These are phyloP conservation scores for Xyrauchen texanus DNA, from an alignment of 2,113 vertebrate genomes.

Conservation along the genomic window DNA sequence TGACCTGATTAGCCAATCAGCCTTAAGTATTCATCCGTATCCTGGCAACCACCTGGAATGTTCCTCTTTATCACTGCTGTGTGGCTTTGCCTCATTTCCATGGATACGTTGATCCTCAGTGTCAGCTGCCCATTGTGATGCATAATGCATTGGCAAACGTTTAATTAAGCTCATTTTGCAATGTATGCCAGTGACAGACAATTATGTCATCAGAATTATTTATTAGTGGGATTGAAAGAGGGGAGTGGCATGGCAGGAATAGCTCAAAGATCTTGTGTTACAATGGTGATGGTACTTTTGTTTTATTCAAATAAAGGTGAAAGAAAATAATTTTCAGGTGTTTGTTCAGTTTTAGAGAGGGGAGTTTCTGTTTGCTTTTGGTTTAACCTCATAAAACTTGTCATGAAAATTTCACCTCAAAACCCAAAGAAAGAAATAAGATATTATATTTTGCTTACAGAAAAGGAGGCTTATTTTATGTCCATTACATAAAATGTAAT, in stretches of 20 bases:
- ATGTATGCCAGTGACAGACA: conserved; percentile 15
- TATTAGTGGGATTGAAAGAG: conserved; percentile 1
- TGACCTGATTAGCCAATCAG: background rate
- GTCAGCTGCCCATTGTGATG: conserved; percentile 16
- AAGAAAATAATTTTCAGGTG: background rate
- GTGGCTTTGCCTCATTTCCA: conserved; percentile 1
- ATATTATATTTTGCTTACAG: too few species aligned
- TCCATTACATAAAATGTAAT: too few species aligned
- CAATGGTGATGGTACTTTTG: background rate
- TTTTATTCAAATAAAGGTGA: background rate
- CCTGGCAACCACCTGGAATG: conserved; percentile 59
- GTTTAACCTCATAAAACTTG: too few species aligned
- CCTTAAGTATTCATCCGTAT: conserved; percentile 41
- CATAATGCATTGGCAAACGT: conserved; percentile 16
- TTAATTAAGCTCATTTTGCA: conserved; percentile 43
- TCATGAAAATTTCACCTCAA: too few species aligned
- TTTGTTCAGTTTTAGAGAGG: background rate
- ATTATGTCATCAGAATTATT: conserved; percentile 33
- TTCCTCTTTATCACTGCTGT: conserved; percentile 1
- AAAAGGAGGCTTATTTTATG: too few species aligned
- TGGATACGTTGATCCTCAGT: conserved; percentile 9
- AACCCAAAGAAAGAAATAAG: too few species aligned
- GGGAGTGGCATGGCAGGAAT: background rate
- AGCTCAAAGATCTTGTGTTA: background rate
- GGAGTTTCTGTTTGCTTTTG: too few species aligned